Percentiles rank a stretch among this genome's conserved stretches.
Conservation (phyloP, 2,113 vertebrate genomes). For the Brachyhypopomus occidentalis region DNA sequence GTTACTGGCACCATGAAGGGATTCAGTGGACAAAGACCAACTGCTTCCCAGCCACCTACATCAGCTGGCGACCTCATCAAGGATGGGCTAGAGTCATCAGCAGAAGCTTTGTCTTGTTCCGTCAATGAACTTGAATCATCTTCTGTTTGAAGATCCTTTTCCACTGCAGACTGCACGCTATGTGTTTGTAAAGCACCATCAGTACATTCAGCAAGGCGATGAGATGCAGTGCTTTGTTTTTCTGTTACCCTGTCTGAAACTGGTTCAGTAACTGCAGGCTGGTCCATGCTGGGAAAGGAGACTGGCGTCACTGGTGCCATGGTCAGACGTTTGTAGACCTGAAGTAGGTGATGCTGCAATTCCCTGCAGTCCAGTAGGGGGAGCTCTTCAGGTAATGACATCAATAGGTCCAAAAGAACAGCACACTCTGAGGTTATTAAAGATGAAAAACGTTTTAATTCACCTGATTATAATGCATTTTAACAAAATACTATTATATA, state of each 20-base stretch:
- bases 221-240: not conserved
- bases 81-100: not conserved
- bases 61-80: not conserved
- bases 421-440: constrained; percentile 68
- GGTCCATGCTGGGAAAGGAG: not conserved
- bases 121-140: not conserved
- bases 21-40: constrained; percentile 64
- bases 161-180: not conserved
- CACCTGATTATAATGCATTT: not conserved
- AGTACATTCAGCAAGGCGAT: not conserved
- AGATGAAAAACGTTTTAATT: not conserved
- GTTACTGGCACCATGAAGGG: constrained; percentile 71
- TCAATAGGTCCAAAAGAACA: constrained; percentile 71
- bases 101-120: not conserved
- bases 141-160: not conserved
- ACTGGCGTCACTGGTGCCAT: constrained; percentile 23
- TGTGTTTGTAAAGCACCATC: constrained; percentile 40
- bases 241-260: not conserved
- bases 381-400: constrained; percentile 74
- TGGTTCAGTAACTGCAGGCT: not conserved
- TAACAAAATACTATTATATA: not conserved
- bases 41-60: not conserved
- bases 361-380: constrained; percentile 63
- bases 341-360: constrained; percentile 65
- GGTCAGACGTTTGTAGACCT: constrained; percentile 60